Evolutionary conservation across 1,140 invertebrate genomes (phyloP), one percentile per base, ranked within the genome.

Genomic region (Sminthurinus signatus): DNA sequence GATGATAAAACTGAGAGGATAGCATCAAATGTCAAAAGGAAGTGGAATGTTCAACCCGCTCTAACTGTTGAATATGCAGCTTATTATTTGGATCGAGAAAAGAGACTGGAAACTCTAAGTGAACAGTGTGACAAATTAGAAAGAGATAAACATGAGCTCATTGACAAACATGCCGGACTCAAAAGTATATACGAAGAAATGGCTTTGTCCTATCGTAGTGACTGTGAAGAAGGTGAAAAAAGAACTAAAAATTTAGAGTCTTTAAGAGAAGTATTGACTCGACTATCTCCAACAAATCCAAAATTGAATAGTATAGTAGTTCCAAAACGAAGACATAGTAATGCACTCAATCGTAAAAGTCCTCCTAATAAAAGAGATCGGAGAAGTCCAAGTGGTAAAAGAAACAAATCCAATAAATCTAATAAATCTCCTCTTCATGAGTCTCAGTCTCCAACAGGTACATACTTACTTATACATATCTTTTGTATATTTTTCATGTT

Each of bases 1-100:
- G 85, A 89, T 73, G 88, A 91, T 74, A 83, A 86, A 17, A 87
- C 91, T 74, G 72, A 88, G 56, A 84, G 88, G 39, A 85, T 87
- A 2, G 75, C 93, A 2, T 84, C 86, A 0, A 91, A 95, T 73
- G 85, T 94, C 8, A 83, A 88, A 8, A 93, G 92, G 73, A 95
- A 95, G 72, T 95, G 93, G 88, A 90, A 96, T 75, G 88, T 96
- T 55, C 85, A 89, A 2, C 91, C 93, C 0, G 91, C 93, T 0
- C 92, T 86, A 61, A 93, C 86, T 57, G 88, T 95, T 0, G 94
- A 97, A 76, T 98, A 95, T 75, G 88, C 96, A 43, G 90, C 88
- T 14, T 97, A 97, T 76, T 97, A 92, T 75, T 77, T 94, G 43
- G 93, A 96, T 79, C 81, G 90, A 39, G 88, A 91, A 73, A 79